Percentiles rank a stretch among this genome's conserved stretches.
Conservation (phyloP, 2,797 vertebrate genomes). For the Peromyscus nudipes region DNA sequence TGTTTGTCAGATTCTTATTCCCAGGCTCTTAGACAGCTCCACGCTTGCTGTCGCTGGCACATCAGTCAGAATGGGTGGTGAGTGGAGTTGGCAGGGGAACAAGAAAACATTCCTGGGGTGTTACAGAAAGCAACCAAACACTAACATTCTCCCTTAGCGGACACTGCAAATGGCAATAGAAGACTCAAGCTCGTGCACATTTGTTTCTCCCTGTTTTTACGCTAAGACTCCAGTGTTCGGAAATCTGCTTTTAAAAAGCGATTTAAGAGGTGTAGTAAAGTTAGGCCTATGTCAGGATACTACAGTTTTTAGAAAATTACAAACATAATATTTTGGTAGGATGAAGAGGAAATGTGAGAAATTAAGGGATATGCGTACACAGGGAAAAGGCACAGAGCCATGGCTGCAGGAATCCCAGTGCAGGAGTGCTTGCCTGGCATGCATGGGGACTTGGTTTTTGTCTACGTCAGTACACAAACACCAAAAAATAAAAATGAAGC, state of each 20-base stretch:
- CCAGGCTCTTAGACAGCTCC: background rate
- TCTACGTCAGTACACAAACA: background rate
- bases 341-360: background rate
- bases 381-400: background rate
- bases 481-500: background rate
- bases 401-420: background rate
- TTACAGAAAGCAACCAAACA: background rate
- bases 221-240: background rate
- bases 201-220: constrained; percentile 41
- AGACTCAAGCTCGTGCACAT: background rate
- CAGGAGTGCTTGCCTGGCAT: background rate
- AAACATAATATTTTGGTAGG: background rate
- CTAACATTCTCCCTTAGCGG: constrained; percentile 6
- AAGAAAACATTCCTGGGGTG: constrained; percentile 32
- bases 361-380: background rate
- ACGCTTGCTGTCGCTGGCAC: background rate
- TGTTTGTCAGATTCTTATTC: background rate
- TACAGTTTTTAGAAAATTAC: background rate
- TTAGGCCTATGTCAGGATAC: background rate
- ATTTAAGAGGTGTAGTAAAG: background rate
- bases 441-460: background rate
- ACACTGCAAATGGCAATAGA: background rate
- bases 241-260: constrained; percentile 29
- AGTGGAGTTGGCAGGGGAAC: constrained; percentile 32
- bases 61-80: constrained; percentile 27